Base-by-base conservation (phyloP, 2,113 vertebrate genomes). In the Paramisgurnus dabryanus region DNA sequence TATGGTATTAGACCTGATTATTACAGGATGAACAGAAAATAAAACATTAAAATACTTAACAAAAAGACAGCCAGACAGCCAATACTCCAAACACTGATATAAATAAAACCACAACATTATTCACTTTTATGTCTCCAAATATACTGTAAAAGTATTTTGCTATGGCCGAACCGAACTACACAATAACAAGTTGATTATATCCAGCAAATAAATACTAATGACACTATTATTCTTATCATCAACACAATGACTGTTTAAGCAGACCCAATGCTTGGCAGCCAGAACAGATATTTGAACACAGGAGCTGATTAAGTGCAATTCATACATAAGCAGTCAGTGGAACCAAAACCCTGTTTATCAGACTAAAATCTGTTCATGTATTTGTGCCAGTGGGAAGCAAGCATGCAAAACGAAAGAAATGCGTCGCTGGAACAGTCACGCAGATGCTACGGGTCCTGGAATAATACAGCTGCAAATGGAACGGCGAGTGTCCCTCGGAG, bases 331-430 rank as follows among this genome's bases (percentile, higher is more conserved):
- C 74, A 65, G 79, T 76, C 58, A 63, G 69, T 78, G 78, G 68
- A 80, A 73, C 63, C 64, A 80, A 72, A 80, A 6, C 74, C 68
- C 55, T 72, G 61, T 82, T 82, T 79, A 81, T 74, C 69, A 81
- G 66, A 77, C 58, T 18, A 65, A 83, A 85, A 83, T 81, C 82
- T 85, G 84, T 68, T 85, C 82, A 76, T 69, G 64, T 81, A 66
- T 81, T 81, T 81, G 70, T 85, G 84, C 84, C 84, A 85, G 70
- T 76, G 73, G 64, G 68, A 83, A 75, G 68, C 76, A 57, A 40
- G 65, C 49, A 72, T 22, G 55, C 49, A 13, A 10, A n/a, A 72
- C 12, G 61, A 27, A 79, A 71, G 53, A 76, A 68, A 76, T 40
- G n/a, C 76, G 64, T 50, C 65, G 27, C 58, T 74, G 57, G 72